Evolutionary conservation across 2,888 invertebrate species (phyloP).

Genomic region (Priocnemis perturbator): DNA sequence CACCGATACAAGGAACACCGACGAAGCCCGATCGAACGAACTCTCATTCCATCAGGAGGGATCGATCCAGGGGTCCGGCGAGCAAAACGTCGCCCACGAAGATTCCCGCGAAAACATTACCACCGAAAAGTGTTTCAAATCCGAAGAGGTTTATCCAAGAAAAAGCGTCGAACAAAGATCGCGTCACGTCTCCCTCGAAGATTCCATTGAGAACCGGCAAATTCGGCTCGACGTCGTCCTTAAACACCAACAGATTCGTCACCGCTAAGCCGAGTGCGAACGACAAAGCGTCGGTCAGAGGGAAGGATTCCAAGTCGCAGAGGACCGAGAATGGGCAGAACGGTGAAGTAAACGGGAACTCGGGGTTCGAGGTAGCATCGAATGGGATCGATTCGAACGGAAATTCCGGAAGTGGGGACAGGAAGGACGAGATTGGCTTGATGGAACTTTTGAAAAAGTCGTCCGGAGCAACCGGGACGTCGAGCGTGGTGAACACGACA

Average conservation of each 20-base stretch:
- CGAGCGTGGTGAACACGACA: constrained; percentile 70
- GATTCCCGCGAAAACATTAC: constrained; percentile 34
- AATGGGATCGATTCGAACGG: background rate
- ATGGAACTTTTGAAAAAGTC: constrained; percentile 66
- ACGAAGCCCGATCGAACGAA: constrained; percentile 56
- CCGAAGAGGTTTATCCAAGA: constrained; percentile 35
- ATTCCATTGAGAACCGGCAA: constrained; percentile 64
- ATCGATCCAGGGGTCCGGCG: constrained; percentile 28
- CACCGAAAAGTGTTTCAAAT: constrained; percentile 41
- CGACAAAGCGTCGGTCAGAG: constrained; percentile 31
- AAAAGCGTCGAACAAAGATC: constrained; percentile 42
- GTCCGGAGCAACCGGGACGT: constrained; percentile 61
- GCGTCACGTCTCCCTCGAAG: constrained; percentile 62
- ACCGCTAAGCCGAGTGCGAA: constrained; percentile 5
- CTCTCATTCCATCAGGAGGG: constrained; percentile 19
- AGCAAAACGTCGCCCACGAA: constrained; percentile 45
- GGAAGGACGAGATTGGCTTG: constrained; percentile 48
- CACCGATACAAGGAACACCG: constrained; percentile 70
- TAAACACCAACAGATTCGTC: constrained; percentile 30
- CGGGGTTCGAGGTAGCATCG: constrained; percentile 8
- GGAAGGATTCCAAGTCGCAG: constrained; percentile 1
- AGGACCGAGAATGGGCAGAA: constrained; percentile 17
- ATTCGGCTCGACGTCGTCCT: constrained; percentile 36
- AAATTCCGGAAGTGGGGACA: constrained; percentile 23
- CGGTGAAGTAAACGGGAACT: background rate